phyloP scores from a whole-genome alignment of 1,140 invertebrate genomes.

The Dolichoris vasculosae region DNA sequence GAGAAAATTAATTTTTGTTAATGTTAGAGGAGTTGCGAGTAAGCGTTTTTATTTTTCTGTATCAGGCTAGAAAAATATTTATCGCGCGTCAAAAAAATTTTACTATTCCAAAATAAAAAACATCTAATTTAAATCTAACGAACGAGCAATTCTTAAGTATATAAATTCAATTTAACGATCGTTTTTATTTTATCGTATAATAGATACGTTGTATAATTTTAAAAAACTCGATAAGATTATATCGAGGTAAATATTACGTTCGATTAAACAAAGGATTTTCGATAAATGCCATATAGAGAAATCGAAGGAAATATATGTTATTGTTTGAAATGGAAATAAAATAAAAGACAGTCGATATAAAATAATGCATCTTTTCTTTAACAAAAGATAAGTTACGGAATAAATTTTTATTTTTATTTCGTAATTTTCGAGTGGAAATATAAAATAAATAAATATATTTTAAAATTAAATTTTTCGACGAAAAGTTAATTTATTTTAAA shows the following conservation, averaged over 20 bases:
- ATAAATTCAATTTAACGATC: not conserved
- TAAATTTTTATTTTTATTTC: not conserved
- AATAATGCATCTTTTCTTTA: not conserved
- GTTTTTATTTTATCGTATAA: not conserved
- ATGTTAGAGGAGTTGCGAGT: not conserved
- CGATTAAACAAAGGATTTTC: not conserved
- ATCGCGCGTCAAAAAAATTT: too few species aligned
- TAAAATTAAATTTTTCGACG: too few species aligned
- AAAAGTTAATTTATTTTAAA: too few species aligned
- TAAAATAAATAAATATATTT: too few species aligned
- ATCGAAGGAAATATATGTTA: not conserved
- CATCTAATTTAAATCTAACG: too few species aligned
- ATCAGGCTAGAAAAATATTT: too few species aligned
- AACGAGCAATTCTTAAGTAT: not conserved
- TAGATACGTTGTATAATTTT: not conserved
- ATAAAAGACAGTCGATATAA: not conserved
- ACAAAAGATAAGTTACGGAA: not conserved
- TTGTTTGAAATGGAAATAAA: not conserved
- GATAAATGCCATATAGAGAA: not conserved
- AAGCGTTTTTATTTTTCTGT: not conserved
- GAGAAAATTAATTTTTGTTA: not conserved
- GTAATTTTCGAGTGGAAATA: too few species aligned
- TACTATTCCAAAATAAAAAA: too few species aligned
- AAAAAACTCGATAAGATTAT: not conserved
- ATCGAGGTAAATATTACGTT: too few species aligned